Evolutionary conservation across 2,888 invertebrate genomes (phyloP), one percentile per base, ranked within the genome.

Genomic region (Apodemia zela): DNA sequence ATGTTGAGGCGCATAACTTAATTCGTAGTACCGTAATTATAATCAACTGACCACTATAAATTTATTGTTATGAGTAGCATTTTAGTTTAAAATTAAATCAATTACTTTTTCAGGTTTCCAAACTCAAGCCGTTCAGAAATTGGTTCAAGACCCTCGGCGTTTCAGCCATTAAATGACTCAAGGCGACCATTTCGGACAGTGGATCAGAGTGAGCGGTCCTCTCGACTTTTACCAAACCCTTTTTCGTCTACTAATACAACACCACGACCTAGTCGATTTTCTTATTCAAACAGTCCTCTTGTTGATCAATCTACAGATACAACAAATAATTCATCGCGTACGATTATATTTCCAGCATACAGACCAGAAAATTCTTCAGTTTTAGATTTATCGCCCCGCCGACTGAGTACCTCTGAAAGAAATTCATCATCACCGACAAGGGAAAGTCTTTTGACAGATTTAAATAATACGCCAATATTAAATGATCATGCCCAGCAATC

Each of bases 81-180:
- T 13, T 13, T 38, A 38, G 3, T 38, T 38, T 13, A 2, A 38
- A 38, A 38, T 38, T 3, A 38, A 13, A 38, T 2, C 10, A 35
- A 10, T 38, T 38, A 4, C 5, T 42, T 42, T 42, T 42, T 15
- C 77, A 88, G 88, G 71, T 80, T 72, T 71, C 77, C 78, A 71
- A 78, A 75, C 61, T 69, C 77, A 21, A 63, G 79, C 11, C 75
- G 73, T 67, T 77, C 84, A 13, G 72, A 76, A 59, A 86, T 89
- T 69, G 85, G 87, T 51, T 87, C 89, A 10, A 77, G 85, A 67
- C 78, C 85, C 8, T 91, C 90, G 7, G 89, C 90, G 47, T 91
- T 90, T 70, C 87, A 88, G 66, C 90, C 87, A 2, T 67, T 90
- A 3, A 80, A 73, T 35, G 84, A 87, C 47, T 60, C 65, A 3